Percentiles rank a stretch among this genome's conserved stretches.
These are phyloP conservation scores for Dioctria linearis DNA, from an alignment of 2,888 invertebrate genomes.

Conservation along the genomic window DNA sequence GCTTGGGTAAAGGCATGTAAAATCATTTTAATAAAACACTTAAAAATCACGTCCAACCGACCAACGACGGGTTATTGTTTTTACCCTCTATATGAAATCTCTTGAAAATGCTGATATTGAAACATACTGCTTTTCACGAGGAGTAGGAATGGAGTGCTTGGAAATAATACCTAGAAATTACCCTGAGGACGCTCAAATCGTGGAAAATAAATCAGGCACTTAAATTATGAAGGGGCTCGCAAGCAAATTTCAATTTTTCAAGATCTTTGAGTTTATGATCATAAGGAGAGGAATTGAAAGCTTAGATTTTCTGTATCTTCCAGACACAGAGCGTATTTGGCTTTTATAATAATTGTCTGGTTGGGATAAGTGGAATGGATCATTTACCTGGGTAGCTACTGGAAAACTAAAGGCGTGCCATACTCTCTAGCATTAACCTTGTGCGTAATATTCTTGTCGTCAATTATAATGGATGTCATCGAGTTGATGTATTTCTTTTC, in stretches of 20 bases:
- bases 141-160: background rate
- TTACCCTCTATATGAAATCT: conserved; percentile 1
- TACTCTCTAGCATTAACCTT: no score
- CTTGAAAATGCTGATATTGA: background rate
- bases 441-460: no score
- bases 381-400: no score
- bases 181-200: background rate
- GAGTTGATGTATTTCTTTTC: no score
- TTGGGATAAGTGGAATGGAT: no score
- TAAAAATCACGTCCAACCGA: background rate
- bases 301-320: no score
- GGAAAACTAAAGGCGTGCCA: no score
- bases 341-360: no score
- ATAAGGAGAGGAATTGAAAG: no score
- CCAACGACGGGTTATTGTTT: conserved; percentile 7
- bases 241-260: conserved; percentile 31
- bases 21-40: background rate
- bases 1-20: background rate
- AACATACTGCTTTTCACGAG: conserved; percentile 18
- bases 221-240: conserved; percentile 31
- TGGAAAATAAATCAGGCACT: conserved; percentile 26
- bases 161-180: background rate
- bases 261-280: no score
- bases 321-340: no score
- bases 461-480: no score